phyloP scores from a whole-genome alignment of 2,888 invertebrate species.

The Sepiola atlantica region DNA sequence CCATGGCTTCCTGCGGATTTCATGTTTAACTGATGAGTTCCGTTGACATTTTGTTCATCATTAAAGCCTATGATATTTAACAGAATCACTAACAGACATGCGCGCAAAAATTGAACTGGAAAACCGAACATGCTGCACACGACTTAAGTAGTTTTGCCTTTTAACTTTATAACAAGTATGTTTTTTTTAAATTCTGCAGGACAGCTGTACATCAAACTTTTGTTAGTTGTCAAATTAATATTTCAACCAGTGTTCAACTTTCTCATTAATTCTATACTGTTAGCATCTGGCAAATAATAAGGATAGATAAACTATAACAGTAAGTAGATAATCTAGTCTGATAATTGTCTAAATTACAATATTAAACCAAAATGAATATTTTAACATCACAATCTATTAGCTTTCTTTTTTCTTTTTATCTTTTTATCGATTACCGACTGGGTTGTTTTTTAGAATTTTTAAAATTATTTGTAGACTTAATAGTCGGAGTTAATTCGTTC shows the following conservation, averaged over 20 bases:
- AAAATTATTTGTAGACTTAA: not conserved
- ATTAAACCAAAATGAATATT: not conserved
- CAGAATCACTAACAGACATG: not conserved
- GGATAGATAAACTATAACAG: not conserved
- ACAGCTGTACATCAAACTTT: not conserved
- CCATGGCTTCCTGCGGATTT: not conserved
- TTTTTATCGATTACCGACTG: not conserved
- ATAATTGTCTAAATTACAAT: not conserved
- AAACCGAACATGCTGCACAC: not conserved
- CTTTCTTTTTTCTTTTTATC: not conserved
- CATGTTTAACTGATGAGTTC: not conserved
- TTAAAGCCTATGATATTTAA: not conserved
- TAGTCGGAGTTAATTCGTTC: not conserved
- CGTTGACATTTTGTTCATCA: not conserved
- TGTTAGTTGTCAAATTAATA: not conserved
- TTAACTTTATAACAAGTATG: not conserved
- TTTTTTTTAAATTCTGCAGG: not conserved
- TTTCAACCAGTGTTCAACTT: not conserved
- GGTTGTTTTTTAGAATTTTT: not conserved
- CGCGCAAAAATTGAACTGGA: not conserved
- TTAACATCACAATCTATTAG: not conserved
- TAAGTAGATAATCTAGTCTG: not conserved
- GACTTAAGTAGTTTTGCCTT: not conserved
- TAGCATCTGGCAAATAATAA: not conserved
- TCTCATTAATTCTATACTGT: not conserved